A percentile compares a stretch with the other conserved stretches of the same genome.
phyloP scores from a whole-genome alignment of 2,888 invertebrate genomes.

The Bedellia somnulentella region DNA sequence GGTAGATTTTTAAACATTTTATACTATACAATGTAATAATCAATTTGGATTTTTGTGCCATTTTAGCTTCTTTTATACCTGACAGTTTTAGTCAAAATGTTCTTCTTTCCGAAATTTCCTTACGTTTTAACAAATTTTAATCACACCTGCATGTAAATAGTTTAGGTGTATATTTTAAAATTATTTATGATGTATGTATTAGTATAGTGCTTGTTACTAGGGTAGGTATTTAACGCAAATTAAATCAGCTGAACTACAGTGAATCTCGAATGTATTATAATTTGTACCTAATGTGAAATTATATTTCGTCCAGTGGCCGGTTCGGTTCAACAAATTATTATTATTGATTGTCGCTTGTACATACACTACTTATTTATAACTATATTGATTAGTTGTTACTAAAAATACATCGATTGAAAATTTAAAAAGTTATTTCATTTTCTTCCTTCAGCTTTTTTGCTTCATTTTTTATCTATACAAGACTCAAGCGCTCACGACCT shows the following conservation, averaged over 20 bases:
- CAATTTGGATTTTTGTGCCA: conserved; percentile 30
- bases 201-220: too few relatives aligned
- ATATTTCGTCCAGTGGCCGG: conserved; percentile 50
- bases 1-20: too few relatives aligned
- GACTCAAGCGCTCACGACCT: too few relatives aligned
- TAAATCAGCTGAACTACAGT: conserved; percentile 54
- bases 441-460: background rate
- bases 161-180: conserved; percentile 5
- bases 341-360: conserved; percentile 42
- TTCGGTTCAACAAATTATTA: conserved; percentile 38
- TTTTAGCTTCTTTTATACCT: conserved; percentile 31
- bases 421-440: background rate
- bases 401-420: conserved; percentile 51
- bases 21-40: too few relatives aligned
- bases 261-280: conserved; percentile 52
- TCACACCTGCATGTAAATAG: conserved; percentile 52
- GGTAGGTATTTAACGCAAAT: conserved; percentile 40
- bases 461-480: background rate
- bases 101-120: too few relatives aligned
- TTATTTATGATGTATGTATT: conserved; percentile 53
- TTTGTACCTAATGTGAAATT: conserved; percentile 40
- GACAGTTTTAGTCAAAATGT: conserved; percentile 29
- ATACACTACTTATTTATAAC: conserved; percentile 56
- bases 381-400: conserved; percentile 60
- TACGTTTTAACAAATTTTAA: conserved; percentile 12